Evolutionary conservation across 2,113 vertebrate species (phyloP).

Genomic region (Pelecanus crispus): DNA sequence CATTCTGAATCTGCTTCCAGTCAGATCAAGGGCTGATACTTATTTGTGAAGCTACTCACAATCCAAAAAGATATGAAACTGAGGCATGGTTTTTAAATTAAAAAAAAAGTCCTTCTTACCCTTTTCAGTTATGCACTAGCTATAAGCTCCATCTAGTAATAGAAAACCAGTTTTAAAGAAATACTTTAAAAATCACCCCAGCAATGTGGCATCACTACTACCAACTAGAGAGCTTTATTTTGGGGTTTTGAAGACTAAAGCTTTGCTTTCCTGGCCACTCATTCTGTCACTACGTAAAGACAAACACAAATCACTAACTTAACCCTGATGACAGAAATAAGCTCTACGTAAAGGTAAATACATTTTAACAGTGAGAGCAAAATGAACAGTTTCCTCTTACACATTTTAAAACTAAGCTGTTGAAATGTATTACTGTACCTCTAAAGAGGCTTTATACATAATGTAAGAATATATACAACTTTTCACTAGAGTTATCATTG

Average conservation of each 20-base stretch:
- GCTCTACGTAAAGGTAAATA: not conserved
- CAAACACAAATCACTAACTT: not conserved
- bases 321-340: not conserved
- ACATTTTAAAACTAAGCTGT: not conserved
- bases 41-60: not conserved
- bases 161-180: not conserved
- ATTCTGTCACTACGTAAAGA: accelerated
- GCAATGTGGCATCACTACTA: not conserved
- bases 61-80: not conserved
- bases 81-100: not conserved
- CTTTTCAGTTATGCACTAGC: not conserved
- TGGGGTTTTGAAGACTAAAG: not conserved
- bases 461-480: not conserved
- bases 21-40: not conserved
- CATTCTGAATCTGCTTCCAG: not conserved
- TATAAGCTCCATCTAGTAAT: not conserved
- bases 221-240: not conserved
- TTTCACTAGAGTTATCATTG: not conserved
- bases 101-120: not conserved
- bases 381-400: not conserved
- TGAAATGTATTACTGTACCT: not conserved
- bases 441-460: not conserved
- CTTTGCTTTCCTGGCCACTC: not conserved
- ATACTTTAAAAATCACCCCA: not conserved
- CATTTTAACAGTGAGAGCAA: not conserved